Conservation (phyloP, 2,113 vertebrate genomes). For the Paedocypris sp. region DNA sequence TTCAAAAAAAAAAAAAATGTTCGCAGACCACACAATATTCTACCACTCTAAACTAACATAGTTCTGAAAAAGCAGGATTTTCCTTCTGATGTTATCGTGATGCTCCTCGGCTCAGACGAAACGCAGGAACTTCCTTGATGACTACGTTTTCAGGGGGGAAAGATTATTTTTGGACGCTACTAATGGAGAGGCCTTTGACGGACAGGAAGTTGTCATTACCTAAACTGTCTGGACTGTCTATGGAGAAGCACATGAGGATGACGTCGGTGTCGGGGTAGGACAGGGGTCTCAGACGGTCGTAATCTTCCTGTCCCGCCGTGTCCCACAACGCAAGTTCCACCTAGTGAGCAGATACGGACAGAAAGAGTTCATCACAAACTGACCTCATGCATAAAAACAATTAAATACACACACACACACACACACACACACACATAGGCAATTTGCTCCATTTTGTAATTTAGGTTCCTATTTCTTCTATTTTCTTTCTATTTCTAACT, state of each 20-base stretch:
- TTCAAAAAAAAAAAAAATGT: no score
- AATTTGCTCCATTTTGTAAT: no score
- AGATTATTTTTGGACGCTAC: background rate
- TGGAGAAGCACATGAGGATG: slow-evolving; percentile 98
- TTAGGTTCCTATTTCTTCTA: no score
- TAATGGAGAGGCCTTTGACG: background rate
- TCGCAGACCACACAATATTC: no score
- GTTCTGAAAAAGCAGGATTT: no score
- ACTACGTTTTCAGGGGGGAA: background rate
- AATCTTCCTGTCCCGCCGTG: slow-evolving; percentile 95
- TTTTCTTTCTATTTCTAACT: no score
- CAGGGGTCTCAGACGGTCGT: slow-evolving; percentile 87
- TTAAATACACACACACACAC: no score
- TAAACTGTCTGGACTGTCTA: slow-evolving; percentile 93
- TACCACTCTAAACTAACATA: no score
- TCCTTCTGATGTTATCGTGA: background rate
- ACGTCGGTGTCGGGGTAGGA: slow-evolving; percentile 96
- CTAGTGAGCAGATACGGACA: slow-evolving; percentile 48
- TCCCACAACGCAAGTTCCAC: slow-evolving; percentile 97
- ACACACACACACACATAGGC: no score
- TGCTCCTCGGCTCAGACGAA: background rate
- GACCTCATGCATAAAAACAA: no score
- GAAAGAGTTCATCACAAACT: background rate
- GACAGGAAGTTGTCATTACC: slow-evolving; percentile 51
- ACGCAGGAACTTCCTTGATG: slow-evolving; percentile 9